Base-by-base conservation (phyloP, 2,888 invertebrate species). In the Agrotis segetum region DNA sequence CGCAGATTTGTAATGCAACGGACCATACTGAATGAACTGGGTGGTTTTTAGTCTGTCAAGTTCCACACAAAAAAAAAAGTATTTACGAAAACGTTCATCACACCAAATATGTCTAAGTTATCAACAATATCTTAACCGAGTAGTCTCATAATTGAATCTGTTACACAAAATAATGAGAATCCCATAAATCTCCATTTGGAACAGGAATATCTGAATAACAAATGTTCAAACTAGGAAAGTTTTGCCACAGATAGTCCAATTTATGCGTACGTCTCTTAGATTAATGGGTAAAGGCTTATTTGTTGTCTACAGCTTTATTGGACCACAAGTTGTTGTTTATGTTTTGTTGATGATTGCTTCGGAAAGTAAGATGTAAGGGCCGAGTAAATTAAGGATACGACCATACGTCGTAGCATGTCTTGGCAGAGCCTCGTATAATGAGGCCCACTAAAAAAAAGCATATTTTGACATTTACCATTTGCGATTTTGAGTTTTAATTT, bases 161-260 rank as follows among this genome's bases (percentile, higher is more conserved):
- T 71, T 62, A 49, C 40, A 65, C 44, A 72, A 74, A 80, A 79
- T 85, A 84, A 85, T 72, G 65, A 71, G 60, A 44, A 16, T 53
- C 56, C 67, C 53, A 73, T 84, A 84, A 82, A 85, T 85, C 82
- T 76, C 67, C 61, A 81, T 85, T 81, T 81, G 66, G 44, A 75
- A 68, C 61, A 58, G 70, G 70, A 40, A 79, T 85, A 84, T 84
- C 67, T 72, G 73, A 85, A 77, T 85, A 80, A 84, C 77, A 82
- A 85, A 84, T 84, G 74, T 66, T 67, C 68, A 21, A 85, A 84
- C 79, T 84, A 77, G 70, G 73, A 77, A 76, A 84, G 74, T 84
- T 84, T 74, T 5, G 16, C 77, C 77, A 62, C 79, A 77, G 82
- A 79, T 82, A 74, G 65, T 62, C 69, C 70, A 80, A 84, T 83